These are phyloP conservation scores for Periophthalmus magnuspinnatus DNA, from an alignment of 2,797 vertebrate species.

Conservation along the genomic window DNA sequence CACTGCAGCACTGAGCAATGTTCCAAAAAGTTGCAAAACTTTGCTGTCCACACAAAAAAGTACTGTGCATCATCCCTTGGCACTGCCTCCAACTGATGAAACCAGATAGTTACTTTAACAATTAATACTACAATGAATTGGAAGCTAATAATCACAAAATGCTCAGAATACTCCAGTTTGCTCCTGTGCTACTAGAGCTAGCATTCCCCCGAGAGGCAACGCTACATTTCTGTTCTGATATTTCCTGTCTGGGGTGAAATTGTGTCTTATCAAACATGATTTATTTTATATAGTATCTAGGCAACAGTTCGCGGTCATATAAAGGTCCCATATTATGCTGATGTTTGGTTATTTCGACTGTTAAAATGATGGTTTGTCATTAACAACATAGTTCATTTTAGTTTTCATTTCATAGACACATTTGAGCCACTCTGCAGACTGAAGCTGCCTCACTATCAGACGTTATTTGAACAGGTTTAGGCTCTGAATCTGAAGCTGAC, in stretches of 20 bases:
- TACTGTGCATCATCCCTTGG: neutral
- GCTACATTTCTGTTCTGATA: neutral
- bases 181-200: neutral
- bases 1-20: conserved; percentile 15
- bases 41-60: neutral
- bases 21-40: conserved; percentile 16
- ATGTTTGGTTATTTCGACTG: too few species aligned
- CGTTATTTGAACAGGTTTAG: neutral
- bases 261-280: neutral
- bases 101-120: neutral
- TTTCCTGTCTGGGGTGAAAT: neutral
- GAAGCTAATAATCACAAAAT: neutral
- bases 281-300: neutral
- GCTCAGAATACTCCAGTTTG: neutral
- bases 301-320: neutral
- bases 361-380: too few species aligned
- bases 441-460: too few species aligned
- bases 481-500: neutral
- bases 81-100: neutral
- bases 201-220: neutral
- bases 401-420: too few species aligned
- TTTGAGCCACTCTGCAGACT: too few species aligned
- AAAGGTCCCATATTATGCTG: too few species aligned
- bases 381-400: too few species aligned
- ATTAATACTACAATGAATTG: neutral